Base-by-base conservation (phyloP, 2,113 vertebrate species). In the Lasiurus cinereus region DNA sequence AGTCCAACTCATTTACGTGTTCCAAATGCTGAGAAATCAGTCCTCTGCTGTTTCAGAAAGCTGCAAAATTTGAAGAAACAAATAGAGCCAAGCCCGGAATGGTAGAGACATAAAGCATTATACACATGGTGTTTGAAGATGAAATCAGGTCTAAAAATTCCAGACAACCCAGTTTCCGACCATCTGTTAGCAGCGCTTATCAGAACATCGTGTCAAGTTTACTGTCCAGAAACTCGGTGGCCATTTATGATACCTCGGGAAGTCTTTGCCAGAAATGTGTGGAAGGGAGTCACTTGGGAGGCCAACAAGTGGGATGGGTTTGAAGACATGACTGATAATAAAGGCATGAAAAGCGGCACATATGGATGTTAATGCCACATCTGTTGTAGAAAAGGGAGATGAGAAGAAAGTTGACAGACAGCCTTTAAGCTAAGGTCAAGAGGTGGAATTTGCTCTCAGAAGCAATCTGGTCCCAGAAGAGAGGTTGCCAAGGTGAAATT, bases 391-490 rank as follows among this genome's bases (percentile, higher is more conserved):
- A 88, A 67, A 83, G n/a, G 16, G 7, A 83, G 7, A 0, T 31
- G 10, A 85, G 27, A 77, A 43, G 24, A 56, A 82, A 0, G 2
- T 77, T 3, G 0, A 43, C 5, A 54, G 46, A 77, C 2, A 88
- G 22, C 15, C 31, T 93, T 95, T 54, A 67, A 15, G 59, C 24
- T 70, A 67, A 80, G 7, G 83, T 69, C 13, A 79, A 66, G 22
- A 87, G 43, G 52, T 80, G 66, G 72, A 72, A 72, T 46, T 86
- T 80, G n/a, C 29, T 93, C 52, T 95, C 29, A 84, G 54, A 91
- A 93, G 27, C 59, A 85, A 36, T n/a, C 33, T 33, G 15, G 33
- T 39, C 66, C 21, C 56, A 80, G 36, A 95, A 85, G 3, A 18
- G 3, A 48, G 36, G 19, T 24, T 95, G 62, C 83, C 56, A 77